Conservation (phyloP, 53 echinoderm and acorn worm species). For the Glandiceps talaboti region DNA sequence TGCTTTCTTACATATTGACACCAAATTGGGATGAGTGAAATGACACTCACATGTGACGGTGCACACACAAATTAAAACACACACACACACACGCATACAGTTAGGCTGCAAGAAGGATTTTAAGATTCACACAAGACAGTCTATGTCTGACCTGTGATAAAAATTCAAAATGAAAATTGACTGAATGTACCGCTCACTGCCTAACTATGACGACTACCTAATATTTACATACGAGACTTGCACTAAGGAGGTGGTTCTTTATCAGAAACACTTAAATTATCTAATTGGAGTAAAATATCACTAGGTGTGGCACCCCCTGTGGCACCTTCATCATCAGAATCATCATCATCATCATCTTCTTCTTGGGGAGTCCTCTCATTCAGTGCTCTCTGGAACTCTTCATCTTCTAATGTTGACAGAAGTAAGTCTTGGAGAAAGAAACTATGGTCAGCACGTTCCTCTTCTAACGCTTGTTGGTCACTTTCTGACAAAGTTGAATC, state of each 20-base stretch:
- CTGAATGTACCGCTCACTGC: no score
- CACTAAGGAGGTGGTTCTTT: background rate
- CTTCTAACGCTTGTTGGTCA: slow-evolving; percentile 73
- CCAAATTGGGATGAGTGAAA: no score
- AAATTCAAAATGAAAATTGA: no score
- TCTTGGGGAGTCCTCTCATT: no score
- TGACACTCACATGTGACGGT: no score
- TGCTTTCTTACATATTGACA: no score
- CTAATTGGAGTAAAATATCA: background rate
- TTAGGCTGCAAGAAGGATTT: no score
- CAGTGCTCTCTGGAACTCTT: background rate
- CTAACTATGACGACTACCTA: no score
- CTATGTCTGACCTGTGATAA: no score
- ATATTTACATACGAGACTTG: background rate
- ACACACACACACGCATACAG: no score
- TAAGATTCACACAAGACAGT: no score
- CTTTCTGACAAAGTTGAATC: slow-evolving; percentile 75
- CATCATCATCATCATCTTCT: background rate
- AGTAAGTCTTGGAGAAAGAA: slow-evolving; percentile 98
- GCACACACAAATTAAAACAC: no score
- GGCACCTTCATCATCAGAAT: background rate
- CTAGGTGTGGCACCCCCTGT: background rate
- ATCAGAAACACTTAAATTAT: background rate
- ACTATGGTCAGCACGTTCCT: slow-evolving; percentile 93
- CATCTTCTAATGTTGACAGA: slow-evolving; percentile 89